Conservation (phyloP, 1,140 invertebrate species). For the Anoplolepis gracilipes region DNA sequence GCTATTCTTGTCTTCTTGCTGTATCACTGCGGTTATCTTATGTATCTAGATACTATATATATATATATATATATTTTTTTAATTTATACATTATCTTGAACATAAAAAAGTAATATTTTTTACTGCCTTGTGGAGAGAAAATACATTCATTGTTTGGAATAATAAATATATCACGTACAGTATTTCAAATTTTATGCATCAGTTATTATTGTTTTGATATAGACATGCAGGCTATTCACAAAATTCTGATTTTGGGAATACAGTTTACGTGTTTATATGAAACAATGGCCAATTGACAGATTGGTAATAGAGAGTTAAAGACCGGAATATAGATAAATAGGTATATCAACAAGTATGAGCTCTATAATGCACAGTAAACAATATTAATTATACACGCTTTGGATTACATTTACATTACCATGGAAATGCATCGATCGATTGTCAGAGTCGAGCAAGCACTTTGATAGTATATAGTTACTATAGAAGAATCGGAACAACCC, state of each 20-base stretch:
- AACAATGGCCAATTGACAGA: background rate
- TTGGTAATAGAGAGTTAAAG: background rate
- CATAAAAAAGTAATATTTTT: too few species aligned
- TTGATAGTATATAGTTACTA: background rate
- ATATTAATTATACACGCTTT: constrained; percentile 48
- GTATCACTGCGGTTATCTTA: background rate
- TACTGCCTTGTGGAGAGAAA: background rate
- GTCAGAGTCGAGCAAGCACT: background rate
- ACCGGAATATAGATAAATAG: background rate
- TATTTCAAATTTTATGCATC: background rate
- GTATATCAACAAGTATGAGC: constrained; percentile 40
- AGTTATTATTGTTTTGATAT: too few species aligned
- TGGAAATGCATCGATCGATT: constrained; percentile 41
- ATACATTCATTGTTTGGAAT: background rate
- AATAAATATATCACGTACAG: background rate
- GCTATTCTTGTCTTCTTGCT: background rate
- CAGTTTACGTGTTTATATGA: background rate
- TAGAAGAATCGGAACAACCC: constrained; percentile 28
- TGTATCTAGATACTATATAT: background rate
- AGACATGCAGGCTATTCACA: too few species aligned
- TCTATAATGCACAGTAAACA: background rate
- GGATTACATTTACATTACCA: constrained; percentile 40
- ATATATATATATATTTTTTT: background rate
- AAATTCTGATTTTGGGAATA: background rate
- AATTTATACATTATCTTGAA: background rate